Evolutionary conservation across 2,113 vertebrate species (phyloP), one percentile per base, ranked within the genome.

Genomic region (Nycticebus coucang): DNA sequence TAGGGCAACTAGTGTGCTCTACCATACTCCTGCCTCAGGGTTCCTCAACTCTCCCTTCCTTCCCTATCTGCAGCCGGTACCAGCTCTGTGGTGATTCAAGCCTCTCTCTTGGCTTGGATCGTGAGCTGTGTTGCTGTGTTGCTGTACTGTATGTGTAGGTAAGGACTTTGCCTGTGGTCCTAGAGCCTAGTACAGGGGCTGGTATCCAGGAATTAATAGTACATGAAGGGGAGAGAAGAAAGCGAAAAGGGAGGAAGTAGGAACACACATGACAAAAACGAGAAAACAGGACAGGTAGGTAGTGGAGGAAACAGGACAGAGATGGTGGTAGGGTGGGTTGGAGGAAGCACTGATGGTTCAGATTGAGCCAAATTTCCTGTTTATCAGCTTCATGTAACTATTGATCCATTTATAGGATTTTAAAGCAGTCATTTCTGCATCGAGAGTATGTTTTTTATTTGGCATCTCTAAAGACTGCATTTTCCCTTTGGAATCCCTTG

Each of bases 371-470:
- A 33, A 45, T 30, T 18, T 14, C 84, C n/a, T 37, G 75, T 62
- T 83, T 59, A 13, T 28, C 33, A 85, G 60, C 41, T 72, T 86
- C 81, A 24, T 71, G 41, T 60, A 77, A 77, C 21, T 64, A 21
- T 17, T 2, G 15, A 62, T 89, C n/a, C 21, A 2, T 37, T n/a
- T 66, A n/a, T 57, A 77, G 57, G 35, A 79, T 78, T 79, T 55
- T 35, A 78, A 82, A 83, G 62, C 45, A 89, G 60, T 69, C 72
- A 24, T 55, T 50, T 84, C 21, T 30, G 45, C 55, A 33, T 30
- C 11, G 28, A 87, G 81, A 91, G n/a, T n/a, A n/a, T n/a, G n/a
- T n/a, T 45, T 93, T 83, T 93, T 60, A 24, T 88, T 81, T 95
- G 64, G 33, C 50, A 69, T 12, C 53, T 81, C 60, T 80, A 41